These are phyloP conservation scores for Sebastes iracundus DNA, from an alignment of 2,797 vertebrate species.

Conservation along the genomic window DNA sequence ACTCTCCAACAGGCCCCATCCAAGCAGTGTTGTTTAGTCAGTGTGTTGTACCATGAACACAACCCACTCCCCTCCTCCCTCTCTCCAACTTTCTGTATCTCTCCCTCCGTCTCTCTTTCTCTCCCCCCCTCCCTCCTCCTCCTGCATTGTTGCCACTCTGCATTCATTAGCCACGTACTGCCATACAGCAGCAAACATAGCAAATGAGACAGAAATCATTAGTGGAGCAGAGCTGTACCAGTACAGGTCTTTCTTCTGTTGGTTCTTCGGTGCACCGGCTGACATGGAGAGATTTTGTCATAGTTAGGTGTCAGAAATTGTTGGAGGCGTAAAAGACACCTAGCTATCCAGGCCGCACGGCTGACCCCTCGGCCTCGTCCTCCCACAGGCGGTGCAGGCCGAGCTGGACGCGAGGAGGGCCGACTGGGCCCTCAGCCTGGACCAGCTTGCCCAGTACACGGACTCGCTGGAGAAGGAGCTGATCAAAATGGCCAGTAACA, in stretches of 20 bases:
- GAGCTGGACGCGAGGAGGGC: slow-evolving; percentile 79
- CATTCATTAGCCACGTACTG: slow-evolving; percentile 77
- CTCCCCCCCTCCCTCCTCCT: slow-evolving; percentile 40
- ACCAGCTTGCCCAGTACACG: slow-evolving; percentile 85
- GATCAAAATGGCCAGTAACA: slow-evolving; percentile 84
- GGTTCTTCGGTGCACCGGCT: not conserved
- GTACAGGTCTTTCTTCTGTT: not conserved
- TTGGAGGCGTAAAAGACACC: not conserved
- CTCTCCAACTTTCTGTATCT: slow-evolving; percentile 51
- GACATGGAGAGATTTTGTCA: slow-evolving; percentile 5
- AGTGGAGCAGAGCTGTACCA: slow-evolving; percentile 29
- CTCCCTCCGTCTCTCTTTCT: slow-evolving; percentile 24
- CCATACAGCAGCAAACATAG: slow-evolving; percentile 65
- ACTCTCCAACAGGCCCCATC: slow-evolving; percentile 62
- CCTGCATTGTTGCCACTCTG: slow-evolving; percentile 64
- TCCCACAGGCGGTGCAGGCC: slow-evolving; percentile 65
- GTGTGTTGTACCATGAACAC: slow-evolving; percentile 66
- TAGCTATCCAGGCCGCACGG: not conserved
- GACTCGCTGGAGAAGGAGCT: slow-evolving; percentile 88
- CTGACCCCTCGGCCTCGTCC: slow-evolving; percentile 45
- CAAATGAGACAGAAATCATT: slow-evolving; percentile 68
- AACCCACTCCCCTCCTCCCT: slow-evolving; percentile 70
- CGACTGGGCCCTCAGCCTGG: slow-evolving; percentile 83
- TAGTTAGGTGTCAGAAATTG: slow-evolving; percentile 34
- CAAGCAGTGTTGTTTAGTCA: slow-evolving; percentile 60